phyloP scores from a whole-genome alignment of 2,113 vertebrate species.

The human region GRCh38 chr2:220450501-220451000 shows the following conservation, averaged over 20 bases:
- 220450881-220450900: not conserved
- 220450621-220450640: not conserved
- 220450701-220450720: fast-evolving
- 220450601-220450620: not conserved
- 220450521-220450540: not conserved
- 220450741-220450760: not conserved
- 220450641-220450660: not conserved
- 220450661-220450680: not conserved
- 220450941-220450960: not conserved
- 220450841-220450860: not conserved
- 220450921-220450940: not conserved
- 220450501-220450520: not conserved
- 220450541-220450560: not conserved
- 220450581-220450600: not conserved
- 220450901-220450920: not conserved
- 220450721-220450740: not conserved
- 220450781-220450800: not conserved
- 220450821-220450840: not conserved
- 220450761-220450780: not conserved
- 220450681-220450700: not conserved
- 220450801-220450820: not conserved
- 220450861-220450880: not conserved
- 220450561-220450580: not conserved
- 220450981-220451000: not conserved
- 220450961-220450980: not conserved